Base-by-base conservation (phyloP, 1,140 invertebrate species). In the Eurosta solidaginis region DNA sequence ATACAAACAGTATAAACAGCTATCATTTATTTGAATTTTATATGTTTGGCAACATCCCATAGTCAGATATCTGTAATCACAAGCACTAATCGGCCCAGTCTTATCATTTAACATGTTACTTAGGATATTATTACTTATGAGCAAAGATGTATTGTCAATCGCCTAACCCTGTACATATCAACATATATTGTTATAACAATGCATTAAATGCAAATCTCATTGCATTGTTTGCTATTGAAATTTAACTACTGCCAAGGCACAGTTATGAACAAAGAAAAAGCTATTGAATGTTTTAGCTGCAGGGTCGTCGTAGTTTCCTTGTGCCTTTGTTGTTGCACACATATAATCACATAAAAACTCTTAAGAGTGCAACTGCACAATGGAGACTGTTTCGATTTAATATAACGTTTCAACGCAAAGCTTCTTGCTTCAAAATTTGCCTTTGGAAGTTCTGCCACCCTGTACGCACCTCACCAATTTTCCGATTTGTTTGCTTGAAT, bases 141-240 rank as follows among this genome's bases (percentile, higher is more conserved):
- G 20, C 10, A 29, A 1, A n/a, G n/a, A n/a, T n/a, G n/a, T n/a
- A 20, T 68, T 63, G 36, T 22, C 40, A 1, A 14, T n/a, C 29
- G 1, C 33, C 29, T 20, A 36, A 33, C 54, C 17, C 17, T 40
- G 5, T 33, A 68, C 33, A 68, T 27, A 68, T 3, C 36, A 2
- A 40, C 33, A 68, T 22, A 40, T 6, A 27, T n/a, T 20, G 27
- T 33, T 33, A 42, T 20, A 68, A 68, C 59, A 68, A 68, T 68
- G 59, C 59, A 42, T 40, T 42, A 40, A 68, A 68, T 68, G 59
- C 33, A 68, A 40, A 20, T 68, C 59, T 68, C 59, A 20, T 3
- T 40, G 59, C 59, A 68, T 68, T 68, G 59, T 68, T 68, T 68
- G 59, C 33, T 68, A 68, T 40, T 68, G 59, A 68, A 68, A 68